phyloP scores from a whole-genome alignment of 2,797 vertebrate species.

The Melanotaenia parkinsoni region DNA sequence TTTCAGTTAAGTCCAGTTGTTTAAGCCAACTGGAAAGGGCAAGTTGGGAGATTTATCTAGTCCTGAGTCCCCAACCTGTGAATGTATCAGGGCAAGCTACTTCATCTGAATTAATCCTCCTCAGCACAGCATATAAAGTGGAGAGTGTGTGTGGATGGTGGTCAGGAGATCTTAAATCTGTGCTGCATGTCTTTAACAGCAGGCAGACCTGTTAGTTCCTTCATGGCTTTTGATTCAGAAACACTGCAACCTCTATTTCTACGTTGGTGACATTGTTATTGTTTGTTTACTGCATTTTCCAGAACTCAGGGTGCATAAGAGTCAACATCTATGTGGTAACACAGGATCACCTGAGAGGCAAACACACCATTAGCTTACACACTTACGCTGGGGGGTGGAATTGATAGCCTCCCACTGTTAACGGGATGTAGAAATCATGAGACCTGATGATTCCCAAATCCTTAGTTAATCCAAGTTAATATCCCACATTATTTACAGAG shows the following conservation, averaged over 20 bases:
- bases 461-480: too few relatives aligned
- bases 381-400: too few relatives aligned
- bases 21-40: background rate
- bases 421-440: too few relatives aligned
- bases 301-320: too few relatives aligned
- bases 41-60: background rate
- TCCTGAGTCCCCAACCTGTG: background rate
- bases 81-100: background rate
- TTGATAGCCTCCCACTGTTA: too few relatives aligned
- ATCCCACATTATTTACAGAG: too few relatives aligned
- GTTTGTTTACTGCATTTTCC: background rate
- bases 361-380: background rate
- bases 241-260: background rate
- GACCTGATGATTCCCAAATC: too few relatives aligned
- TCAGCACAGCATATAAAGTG: background rate
- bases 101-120: background rate
- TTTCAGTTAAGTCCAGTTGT: background rate
- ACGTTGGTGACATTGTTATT: background rate
- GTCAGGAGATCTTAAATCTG: background rate
- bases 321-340: background rate
- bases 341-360: background rate
- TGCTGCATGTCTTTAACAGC: background rate
- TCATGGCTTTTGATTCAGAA: too few relatives aligned
- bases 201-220: background rate
- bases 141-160: background rate